Conservation (phyloP, 2,888 invertebrate genomes). For the Urechis unicinctus region DNA sequence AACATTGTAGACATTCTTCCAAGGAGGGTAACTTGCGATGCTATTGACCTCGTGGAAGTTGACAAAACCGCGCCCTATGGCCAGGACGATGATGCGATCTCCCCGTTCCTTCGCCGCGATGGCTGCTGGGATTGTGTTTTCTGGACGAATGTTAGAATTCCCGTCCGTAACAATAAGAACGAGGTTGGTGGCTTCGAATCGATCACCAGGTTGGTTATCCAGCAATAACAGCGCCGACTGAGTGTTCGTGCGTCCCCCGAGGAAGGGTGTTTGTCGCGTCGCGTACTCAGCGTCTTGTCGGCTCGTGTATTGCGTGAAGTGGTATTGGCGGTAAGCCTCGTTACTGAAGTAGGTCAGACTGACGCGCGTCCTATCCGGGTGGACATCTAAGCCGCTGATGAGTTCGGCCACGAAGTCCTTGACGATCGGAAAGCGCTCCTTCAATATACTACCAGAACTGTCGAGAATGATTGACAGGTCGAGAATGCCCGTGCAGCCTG, state of each 20-base stretch:
- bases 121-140: constrained; percentile 37
- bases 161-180: constrained; percentile 37
- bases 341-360: constrained; percentile 18
- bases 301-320: constrained; percentile 26
- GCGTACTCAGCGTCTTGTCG: constrained; percentile 27
- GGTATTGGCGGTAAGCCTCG: constrained; percentile 26
- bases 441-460: constrained; percentile 15
- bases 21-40: constrained; percentile 35
- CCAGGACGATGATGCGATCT: not conserved
- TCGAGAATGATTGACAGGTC: constrained; percentile 21
- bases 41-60: constrained; percentile 30
- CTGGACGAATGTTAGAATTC: constrained; percentile 37
- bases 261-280: constrained; percentile 26
- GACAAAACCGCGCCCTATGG: constrained; percentile 9
- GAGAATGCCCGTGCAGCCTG: constrained; percentile 17
- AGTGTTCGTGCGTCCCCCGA: constrained; percentile 33
- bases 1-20: constrained; percentile 33
- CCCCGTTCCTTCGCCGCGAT: constrained; percentile 4
- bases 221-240: constrained; percentile 33
- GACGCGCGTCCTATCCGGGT: constrained; percentile 23
- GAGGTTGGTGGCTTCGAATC: constrained; percentile 31
- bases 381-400: constrained; percentile 19
- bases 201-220: constrained; percentile 29
- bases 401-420: constrained; percentile 9
- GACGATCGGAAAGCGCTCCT: constrained; percentile 13